Evolutionary conservation across 2,113 vertebrate species (phyloP), one percentile per base, ranked within the genome.

Genomic region (Formicarius rufipectus): DNA sequence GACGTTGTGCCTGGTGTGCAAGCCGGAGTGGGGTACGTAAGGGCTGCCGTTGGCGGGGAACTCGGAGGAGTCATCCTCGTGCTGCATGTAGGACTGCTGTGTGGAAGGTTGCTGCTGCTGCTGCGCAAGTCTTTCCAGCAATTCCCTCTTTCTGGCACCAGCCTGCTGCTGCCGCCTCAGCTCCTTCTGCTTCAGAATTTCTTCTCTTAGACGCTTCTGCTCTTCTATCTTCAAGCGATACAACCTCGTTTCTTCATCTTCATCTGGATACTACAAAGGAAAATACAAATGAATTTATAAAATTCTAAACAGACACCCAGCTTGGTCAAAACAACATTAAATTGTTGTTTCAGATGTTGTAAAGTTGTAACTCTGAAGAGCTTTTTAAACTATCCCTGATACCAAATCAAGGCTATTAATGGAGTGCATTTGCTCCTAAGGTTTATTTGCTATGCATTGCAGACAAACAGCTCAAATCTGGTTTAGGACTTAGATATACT

Each of bases 141-240:
- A 80, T 95, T 99, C 99, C 80, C 98, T 99, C 97, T 99, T 99
- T 35, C 99, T 95, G 53, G 99, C 98, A 8, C 99, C 99, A 2
- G 99, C 99, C 97, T 99, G 99, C 98, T 99, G 98, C 92, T 99
- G 99, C 77, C 99, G 98, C 24, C 99, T 98, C 77, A 99, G 87
- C 97, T 99, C 99, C 97, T 99, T 99, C 63, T 98, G 98, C 83
- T 97, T 99, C 79, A 99, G 97, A 80, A 99, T 99, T 97, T 99
- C 99, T 92, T 99, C 99, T 53, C 99, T 97, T 12, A 99, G 97
- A 24, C 99, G 98, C 89, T 99, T 99, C 97, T 99, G 99, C 85
- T 99, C 99, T 78, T 99, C 99, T 14, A 99, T 99, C 98, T 99
- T 99, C 87, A 99, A 89, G 58, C 99, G 98, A 81, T 99, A 99